Evolutionary conservation across 2,888 invertebrate species (phyloP), one percentile per base, ranked within the genome.

Genomic region (Euphydryas editha): DNA sequence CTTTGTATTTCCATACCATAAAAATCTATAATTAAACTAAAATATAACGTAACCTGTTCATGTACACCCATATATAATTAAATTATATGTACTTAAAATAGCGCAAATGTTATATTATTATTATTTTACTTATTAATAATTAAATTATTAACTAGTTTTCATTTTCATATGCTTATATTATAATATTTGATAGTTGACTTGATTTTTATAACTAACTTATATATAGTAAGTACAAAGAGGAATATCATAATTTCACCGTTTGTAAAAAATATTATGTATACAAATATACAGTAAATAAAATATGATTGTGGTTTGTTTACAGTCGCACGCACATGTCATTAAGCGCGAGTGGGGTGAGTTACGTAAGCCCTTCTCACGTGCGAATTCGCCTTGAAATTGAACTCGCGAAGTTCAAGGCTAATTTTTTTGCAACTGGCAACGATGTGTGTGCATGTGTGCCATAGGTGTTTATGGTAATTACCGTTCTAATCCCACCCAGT

Each of bases 341-440:
- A 70, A 67, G 68, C 66, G 62, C 65, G 66, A 59, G 68, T 70
- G 72, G 75, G 72, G 70, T 73, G 60, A 69, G 73, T 91, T 90
- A 89, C 89, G 88, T 87, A 90, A 92, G 80, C 80, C 71, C 68
- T 51, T 73, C 76, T 78, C 62, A 70, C 71, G 74, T 73, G 72
- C 78, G 78, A 73, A 76, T 78, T 90, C 81, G 84, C 92, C 92
- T 92, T 92, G 90, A 85, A 82, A 76, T 79, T 89, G 90, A 92
- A 90, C 92, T 88, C 85, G 70, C 73, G 68, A 82, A 86, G 92
- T 92, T 92, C 92, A 92, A 92, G 92, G 92, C 82, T 87, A 81
- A 78, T 84, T 92, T 91, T 30, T 92, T 92, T 91, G 87, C 88
- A 83, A 77, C 73, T 75, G 77, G 72, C 79, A 86, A 87, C 84